These are phyloP conservation scores for Euura lappo DNA, from an alignment of 1,140 invertebrate genomes.

Conservation along the genomic window DNA sequence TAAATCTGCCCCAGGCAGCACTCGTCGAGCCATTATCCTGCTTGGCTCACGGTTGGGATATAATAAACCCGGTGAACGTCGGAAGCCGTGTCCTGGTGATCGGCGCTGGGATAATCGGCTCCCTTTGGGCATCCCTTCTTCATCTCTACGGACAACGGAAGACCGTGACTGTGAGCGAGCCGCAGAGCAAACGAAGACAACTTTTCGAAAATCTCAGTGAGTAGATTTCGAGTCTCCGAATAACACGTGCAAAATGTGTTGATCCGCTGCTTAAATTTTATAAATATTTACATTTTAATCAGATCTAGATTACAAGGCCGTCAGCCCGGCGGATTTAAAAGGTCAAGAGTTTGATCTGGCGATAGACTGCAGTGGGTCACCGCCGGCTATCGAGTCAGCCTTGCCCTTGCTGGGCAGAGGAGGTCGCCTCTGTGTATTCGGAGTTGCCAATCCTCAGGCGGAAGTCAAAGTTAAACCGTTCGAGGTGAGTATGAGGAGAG, in stretches of 20 bases:
- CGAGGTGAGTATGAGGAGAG: slow-evolving; percentile 31
- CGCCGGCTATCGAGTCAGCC: slow-evolving; percentile 62
- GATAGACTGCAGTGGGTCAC: slow-evolving; percentile 72
- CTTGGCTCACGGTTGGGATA: slow-evolving; percentile 44
- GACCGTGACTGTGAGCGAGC: slow-evolving; percentile 66
- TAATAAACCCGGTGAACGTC: slow-evolving; percentile 31
- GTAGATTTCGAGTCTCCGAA: not conserved
- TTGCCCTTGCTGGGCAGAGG: slow-evolving; percentile 56
- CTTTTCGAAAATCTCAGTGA: slow-evolving; percentile 62
- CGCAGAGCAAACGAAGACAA: slow-evolving; percentile 58
- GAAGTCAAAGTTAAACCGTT: slow-evolving; percentile 55
- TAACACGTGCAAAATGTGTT: too few species aligned
- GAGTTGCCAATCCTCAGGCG: slow-evolving; percentile 59
- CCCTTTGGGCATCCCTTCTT: slow-evolving; percentile 63
- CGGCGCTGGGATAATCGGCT: slow-evolving; percentile 42
- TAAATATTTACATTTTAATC: slow-evolving; percentile 30
- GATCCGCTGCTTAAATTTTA: slow-evolving; percentile 16
- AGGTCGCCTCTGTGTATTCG: slow-evolving; percentile 66
- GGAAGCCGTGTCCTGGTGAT: slow-evolving; percentile 42
- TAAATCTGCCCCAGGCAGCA: slow-evolving; percentile 25
- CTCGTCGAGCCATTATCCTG: slow-evolving; percentile 50
- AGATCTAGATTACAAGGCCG: slow-evolving; percentile 65
- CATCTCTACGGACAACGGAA: slow-evolving; percentile 65
- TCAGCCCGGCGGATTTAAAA: slow-evolving; percentile 64
- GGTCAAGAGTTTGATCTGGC: slow-evolving; percentile 65